Percentiles rank a stretch among this genome's conserved stretches.
These are phyloP conservation scores for Girardinichthys multiradiatus DNA, from an alignment of 2,113 vertebrate genomes.

Conservation along the genomic window DNA sequence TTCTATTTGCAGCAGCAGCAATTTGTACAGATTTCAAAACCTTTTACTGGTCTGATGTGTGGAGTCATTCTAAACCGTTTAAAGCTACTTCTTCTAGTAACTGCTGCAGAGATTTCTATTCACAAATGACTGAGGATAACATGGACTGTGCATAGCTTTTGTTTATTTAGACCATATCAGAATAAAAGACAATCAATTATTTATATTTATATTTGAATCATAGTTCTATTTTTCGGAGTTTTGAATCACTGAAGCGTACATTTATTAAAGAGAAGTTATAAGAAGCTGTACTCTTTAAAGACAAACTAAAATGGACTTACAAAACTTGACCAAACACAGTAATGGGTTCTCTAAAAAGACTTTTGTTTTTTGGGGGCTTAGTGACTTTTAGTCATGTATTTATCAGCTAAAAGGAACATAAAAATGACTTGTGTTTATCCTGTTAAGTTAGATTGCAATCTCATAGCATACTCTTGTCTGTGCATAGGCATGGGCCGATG, in stretches of 20 bases:
- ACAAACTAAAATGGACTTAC: slow-evolving; percentile 30
- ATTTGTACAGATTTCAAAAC: slow-evolving; percentile 78
- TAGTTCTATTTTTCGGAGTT: slow-evolving; percentile 68
- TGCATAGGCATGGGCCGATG: neutral
- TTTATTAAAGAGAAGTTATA: slow-evolving; percentile 65
- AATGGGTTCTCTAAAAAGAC: slow-evolving; percentile 4
- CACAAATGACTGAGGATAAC: slow-evolving; percentile 45
- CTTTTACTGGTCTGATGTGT: slow-evolving; percentile 70
- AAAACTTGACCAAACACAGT: slow-evolving; percentile 7
- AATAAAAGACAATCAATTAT: slow-evolving; percentile 80
- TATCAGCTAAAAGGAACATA: neutral
- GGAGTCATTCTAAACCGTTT: slow-evolving; percentile 73
- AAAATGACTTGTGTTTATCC: slow-evolving; percentile 11
- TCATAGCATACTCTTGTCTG: neutral
- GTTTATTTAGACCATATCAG: slow-evolving; percentile 37
- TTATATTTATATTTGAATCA: slow-evolving; percentile 80
- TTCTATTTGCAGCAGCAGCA: slow-evolving; percentile 72
- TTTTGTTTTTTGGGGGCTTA: slow-evolving; percentile 8
- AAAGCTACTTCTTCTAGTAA: slow-evolving; percentile 79
- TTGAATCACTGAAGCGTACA: slow-evolving; percentile 59
- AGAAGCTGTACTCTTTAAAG: slow-evolving; percentile 55
- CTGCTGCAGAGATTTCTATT: slow-evolving; percentile 62
- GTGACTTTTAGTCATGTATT: slow-evolving; percentile 7
- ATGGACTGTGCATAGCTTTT: slow-evolving; percentile 56
- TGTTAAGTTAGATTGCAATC: slow-evolving; percentile 6